phyloP scores from a whole-genome alignment of 2,888 invertebrate species.

The Agriopis marginaria region DNA sequence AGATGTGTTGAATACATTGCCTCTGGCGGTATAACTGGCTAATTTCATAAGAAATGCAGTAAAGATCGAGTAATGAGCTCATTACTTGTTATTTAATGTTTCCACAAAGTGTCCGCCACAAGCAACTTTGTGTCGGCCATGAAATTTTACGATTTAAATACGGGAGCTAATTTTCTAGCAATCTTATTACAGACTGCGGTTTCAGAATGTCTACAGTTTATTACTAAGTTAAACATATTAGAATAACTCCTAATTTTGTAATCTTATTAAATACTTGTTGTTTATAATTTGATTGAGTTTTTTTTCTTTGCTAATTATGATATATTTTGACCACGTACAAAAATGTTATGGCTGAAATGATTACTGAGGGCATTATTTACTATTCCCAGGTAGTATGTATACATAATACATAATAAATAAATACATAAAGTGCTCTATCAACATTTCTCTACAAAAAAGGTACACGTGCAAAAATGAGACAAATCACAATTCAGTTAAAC shows the following conservation, averaged over 20 bases:
- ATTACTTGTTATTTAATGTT: conserved; percentile 34
- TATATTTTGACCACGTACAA: too few species aligned
- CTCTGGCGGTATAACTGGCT: conserved; percentile 20
- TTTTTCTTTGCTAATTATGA: not conserved
- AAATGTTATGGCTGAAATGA: too few species aligned
- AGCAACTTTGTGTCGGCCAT: conserved; percentile 34
- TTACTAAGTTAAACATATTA: conserved; percentile 12
- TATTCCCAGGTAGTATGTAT: too few species aligned
- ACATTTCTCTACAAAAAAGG: too few species aligned
- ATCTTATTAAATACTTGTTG: not conserved
- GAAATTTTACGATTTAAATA: conserved; percentile 39
- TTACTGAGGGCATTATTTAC: too few species aligned
- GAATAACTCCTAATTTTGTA: conserved; percentile 5
- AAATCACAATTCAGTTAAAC: too few species aligned
- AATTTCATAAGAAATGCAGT: conserved; percentile 35
- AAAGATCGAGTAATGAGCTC: conserved; percentile 34
- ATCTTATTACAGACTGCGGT: conserved; percentile 22
- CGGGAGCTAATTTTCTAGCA: conserved; percentile 34
- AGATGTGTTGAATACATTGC: conserved; percentile 18
- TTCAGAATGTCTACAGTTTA: conserved; percentile 19
- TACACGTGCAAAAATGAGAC: too few species aligned
- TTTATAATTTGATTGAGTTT: not conserved
- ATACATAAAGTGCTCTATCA: too few species aligned
- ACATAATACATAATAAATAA: too few species aligned
- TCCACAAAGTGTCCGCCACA: conserved; percentile 34